Conservation (phyloP, 37 sponge, comb jelly and placozoan genomes). For the Petrosia ficiformis region DNA sequence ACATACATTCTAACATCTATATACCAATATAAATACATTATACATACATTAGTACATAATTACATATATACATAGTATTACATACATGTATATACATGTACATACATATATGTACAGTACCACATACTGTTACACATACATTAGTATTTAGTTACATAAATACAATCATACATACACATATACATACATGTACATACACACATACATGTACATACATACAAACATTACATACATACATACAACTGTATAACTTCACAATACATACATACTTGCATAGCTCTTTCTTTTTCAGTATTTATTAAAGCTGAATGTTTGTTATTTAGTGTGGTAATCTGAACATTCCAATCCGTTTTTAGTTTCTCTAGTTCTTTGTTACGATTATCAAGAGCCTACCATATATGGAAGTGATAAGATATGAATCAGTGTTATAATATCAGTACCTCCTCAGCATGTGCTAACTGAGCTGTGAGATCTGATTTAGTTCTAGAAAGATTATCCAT, state of each 20-base stretch:
- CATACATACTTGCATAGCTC: constrained; percentile 18
- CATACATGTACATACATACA: constrained; percentile 7
- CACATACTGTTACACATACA: background rate
- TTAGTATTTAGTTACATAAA: background rate
- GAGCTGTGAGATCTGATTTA: constrained; percentile 49
- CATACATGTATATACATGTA: background rate
- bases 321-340: constrained; percentile 32
- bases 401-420: too few species aligned
- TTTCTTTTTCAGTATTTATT: constrained; percentile 66
- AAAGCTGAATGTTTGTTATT: constrained; percentile 35
- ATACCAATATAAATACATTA: too few species aligned
- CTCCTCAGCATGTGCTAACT: constrained; percentile 60
- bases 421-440: constrained; percentile 14
- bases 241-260: background rate
- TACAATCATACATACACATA: background rate
- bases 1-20: too few species aligned
- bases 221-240: background rate
- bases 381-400: constrained; percentile 24
- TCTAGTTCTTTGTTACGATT: constrained; percentile 59
- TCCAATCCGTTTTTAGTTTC: constrained; percentile 64
- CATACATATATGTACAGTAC: background rate
- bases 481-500: constrained; percentile 18
- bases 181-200: constrained; percentile 12
- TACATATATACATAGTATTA: background rate
- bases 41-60: background rate